Conservation (phyloP, 2,113 vertebrate species). For the Mustela nigripes region DNA sequence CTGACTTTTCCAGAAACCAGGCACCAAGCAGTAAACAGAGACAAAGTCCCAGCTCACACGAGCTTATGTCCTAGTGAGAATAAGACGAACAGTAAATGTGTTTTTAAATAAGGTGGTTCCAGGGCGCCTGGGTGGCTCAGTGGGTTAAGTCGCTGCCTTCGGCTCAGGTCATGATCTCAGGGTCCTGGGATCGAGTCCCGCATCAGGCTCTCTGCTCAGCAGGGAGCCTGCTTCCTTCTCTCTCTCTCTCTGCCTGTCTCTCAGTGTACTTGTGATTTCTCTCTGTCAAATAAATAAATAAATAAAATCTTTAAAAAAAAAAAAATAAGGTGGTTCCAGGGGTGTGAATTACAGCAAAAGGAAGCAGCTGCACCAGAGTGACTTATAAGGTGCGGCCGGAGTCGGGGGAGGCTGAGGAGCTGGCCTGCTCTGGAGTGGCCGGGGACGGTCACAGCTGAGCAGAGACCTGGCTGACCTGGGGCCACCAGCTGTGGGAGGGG, state of each 20-base stretch:
- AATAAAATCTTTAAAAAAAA: too few relatives aligned
- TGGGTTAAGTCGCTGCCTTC: too few relatives aligned
- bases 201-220: too few relatives aligned
- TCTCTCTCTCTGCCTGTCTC: too few relatives aligned
- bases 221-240: too few relatives aligned
- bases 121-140: too few relatives aligned
- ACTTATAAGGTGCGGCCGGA: background rate
- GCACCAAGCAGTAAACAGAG: background rate
- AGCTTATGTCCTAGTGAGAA: background rate
- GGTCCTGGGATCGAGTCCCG: too few relatives aligned
- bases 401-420: accelerated
- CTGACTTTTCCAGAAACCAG: background rate
- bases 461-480: background rate
- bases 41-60: background rate
- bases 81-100: background rate
- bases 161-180: too few relatives aligned
- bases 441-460: background rate
- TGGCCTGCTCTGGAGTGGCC: accelerated
- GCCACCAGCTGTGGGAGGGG: background rate
- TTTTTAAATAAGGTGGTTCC: background rate
- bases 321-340: background rate
- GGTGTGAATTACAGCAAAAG: background rate
- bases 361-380: background rate
- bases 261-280: too few relatives aligned
- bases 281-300: too few relatives aligned